Evolutionary conservation across 2,797 vertebrate species (phyloP).

Genomic region (Phylloscopus collybita): DNA sequence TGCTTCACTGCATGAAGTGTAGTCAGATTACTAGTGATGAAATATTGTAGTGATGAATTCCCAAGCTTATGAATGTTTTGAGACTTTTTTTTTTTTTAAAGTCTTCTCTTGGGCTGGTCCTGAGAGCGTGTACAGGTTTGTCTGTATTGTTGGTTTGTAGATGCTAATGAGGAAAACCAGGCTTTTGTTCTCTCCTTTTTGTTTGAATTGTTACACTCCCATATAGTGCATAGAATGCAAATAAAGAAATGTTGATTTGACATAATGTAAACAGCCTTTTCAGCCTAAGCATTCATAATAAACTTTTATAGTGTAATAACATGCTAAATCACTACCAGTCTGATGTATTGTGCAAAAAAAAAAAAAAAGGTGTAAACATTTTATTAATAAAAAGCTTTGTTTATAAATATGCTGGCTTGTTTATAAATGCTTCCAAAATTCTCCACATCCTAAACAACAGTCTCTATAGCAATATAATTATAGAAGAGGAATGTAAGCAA

Average conservation of each 20-base stretch:
- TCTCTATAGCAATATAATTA: conserved; percentile 28
- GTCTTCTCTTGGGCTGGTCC: conserved; percentile 91
- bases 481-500: not conserved
- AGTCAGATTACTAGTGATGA: conserved; percentile 60
- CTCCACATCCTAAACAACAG: not conserved
- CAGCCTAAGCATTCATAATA: conserved; percentile 62
- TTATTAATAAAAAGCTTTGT: conserved; percentile 82
- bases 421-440: conserved; percentile 66
- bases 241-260: conserved; percentile 56
- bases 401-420: conserved; percentile 62
- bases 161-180: conserved; percentile 64
- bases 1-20: conserved; percentile 68
- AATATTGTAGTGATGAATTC: conserved; percentile 59
- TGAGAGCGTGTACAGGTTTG: conserved; percentile 78
- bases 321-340: conserved; percentile 71
- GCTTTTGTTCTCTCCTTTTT: conserved; percentile 62
- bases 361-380: conserved; percentile 74
- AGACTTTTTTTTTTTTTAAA: conserved; percentile 71
- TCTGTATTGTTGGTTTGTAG: conserved; percentile 80
- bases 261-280: conserved; percentile 64
- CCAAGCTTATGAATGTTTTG: conserved; percentile 71
- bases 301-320: conserved; percentile 71
- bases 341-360: conserved; percentile 70
- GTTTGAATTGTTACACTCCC: conserved; percentile 50
- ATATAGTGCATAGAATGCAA: conserved; percentile 49